Evolutionary conservation across 2,888 invertebrate genomes (phyloP), one percentile per base, ranked within the genome.

Genomic region (Chesias legatella): DNA sequence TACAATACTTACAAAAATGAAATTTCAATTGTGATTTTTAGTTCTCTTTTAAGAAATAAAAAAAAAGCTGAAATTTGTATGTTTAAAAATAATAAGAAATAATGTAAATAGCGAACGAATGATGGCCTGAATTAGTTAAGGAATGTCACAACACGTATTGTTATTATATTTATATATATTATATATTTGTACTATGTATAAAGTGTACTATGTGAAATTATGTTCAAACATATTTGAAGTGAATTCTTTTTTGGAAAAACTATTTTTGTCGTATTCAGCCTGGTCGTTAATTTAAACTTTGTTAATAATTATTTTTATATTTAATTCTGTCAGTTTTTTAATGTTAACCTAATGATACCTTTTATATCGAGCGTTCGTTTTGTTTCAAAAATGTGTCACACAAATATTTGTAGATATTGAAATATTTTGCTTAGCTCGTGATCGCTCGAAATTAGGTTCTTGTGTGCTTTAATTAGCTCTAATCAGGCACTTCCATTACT

Each of bases 91-190:
- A 9, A 24, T 27, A 44, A 50, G 52, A 58, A 58, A 63, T 62
- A 67, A 71, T 84, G 84, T 85, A 84, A 77, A 85, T 85, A 75
- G 73, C 66, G 72, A 76, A 74, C 67, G 76, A 76, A 71, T 63
- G 79, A 72, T 73, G 83, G 84, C 82, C 84, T 82, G 82, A 73
- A 69, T 67, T 67, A 62, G 53, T 38, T 35, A 44, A 51, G 49
- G 50, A 44, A 43, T 45, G 86, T 85, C 85, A 86, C 86, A 81
- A 41, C 36, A 43, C 28, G 30, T 50, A 48, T 48, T 51, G 48
- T 47, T 72, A 62, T 62, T 74, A 72, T 74, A 36, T 45, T 69
- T 68, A 72, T 73, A 72, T 75, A 73, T 77, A 71, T 79, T 45
- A 68, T 68, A 72, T 73, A 72, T 75, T 73, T 77, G 72, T 79